These are phyloP conservation scores for Ornithoptera priamus DNA, from an alignment of 2,888 invertebrate species.

Conservation along the genomic window DNA sequence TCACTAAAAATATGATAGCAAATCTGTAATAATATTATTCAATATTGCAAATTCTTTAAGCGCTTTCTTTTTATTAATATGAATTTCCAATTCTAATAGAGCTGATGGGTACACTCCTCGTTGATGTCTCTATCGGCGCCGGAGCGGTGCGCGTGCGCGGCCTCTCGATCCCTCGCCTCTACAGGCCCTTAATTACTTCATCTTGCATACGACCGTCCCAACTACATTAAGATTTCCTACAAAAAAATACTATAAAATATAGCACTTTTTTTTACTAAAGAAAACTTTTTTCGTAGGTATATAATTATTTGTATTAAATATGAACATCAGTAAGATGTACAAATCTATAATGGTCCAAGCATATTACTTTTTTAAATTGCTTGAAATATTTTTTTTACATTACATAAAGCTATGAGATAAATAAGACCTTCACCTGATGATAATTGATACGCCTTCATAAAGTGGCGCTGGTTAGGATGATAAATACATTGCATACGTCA, in stretches of 20 bases:
- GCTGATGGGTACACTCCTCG: conserved; percentile 48
- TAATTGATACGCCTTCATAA: no score
- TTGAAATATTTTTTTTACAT: no score
- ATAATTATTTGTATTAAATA: no score
- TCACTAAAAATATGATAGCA: no score
- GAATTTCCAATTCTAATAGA: conserved; percentile 39
- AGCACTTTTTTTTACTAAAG: not conserved
- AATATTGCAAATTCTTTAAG: not conserved
- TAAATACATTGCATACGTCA: no score
- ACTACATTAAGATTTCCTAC: conserved; percentile 57
- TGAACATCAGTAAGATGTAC: no score
- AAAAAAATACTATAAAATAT: not conserved
- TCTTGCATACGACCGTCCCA: conserved; percentile 70
- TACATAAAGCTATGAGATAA: no score
- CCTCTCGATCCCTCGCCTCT: conserved; percentile 48
- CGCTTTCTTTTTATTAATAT: not conserved
- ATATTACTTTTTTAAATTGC: no score
- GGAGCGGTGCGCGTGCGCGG: conserved; percentile 64
- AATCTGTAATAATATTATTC: no score
- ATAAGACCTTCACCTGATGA: no score
- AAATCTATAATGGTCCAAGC: no score
- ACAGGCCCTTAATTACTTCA: conserved; percentile 78
- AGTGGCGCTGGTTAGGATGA: no score
- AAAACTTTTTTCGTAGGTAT: not conserved
- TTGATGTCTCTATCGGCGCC: conserved; percentile 78